Conservation (phyloP, 2,113 vertebrate genomes). For the Periophthalmus modestus region DNA sequence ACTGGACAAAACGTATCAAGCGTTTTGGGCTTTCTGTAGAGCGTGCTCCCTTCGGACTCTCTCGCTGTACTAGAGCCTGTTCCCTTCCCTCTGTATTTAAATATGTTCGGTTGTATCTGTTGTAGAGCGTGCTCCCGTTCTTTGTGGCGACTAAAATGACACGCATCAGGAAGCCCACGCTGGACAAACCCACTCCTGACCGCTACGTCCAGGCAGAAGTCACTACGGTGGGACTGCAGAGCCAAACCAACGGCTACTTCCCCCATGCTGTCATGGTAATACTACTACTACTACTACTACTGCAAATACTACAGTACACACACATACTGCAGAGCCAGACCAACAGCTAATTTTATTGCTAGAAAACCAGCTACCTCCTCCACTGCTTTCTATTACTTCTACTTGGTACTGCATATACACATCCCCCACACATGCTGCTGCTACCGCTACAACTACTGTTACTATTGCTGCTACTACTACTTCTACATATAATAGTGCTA, state of each 20-base stretch:
- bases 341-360: not conserved
- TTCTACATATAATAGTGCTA: not conserved
- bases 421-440: too few species aligned
- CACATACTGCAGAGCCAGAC: too few species aligned
- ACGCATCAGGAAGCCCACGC: conserved; percentile 84
- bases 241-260: conserved; percentile 86
- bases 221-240: conserved; percentile 84
- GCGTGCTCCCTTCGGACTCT: too few species aligned
- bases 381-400: too few species aligned
- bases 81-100: not conserved
- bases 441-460: too few species aligned
- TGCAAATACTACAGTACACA: not conserved
- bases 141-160: conserved; percentile 91
- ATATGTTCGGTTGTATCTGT: conserved; percentile 40
- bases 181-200: conserved; percentile 84
- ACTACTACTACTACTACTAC: not conserved
- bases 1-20: too few species aligned
- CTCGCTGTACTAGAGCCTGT: too few species aligned
- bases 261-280: conserved; percentile 86
- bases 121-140: conserved; percentile 88
- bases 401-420: too few species aligned
- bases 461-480: too few species aligned
- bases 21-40: too few species aligned
- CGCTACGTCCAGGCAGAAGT: conserved; percentile 86
- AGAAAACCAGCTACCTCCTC: not conserved